Evolutionary conservation across 2,113 vertebrate species (phyloP).

Genomic region (Phodopus roborovskii): DNA sequence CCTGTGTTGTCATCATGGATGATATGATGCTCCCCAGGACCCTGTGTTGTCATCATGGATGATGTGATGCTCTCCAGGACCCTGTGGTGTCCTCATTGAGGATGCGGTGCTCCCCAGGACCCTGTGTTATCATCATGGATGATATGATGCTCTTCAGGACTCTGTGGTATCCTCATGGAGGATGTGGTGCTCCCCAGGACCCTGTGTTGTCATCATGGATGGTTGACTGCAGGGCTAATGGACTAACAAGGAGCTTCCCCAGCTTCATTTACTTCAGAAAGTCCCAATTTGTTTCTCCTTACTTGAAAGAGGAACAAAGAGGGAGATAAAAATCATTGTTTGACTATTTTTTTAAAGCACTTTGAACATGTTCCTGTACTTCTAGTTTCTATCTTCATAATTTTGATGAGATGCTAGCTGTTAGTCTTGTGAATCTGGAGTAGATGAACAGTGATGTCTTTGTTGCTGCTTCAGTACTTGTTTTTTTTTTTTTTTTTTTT

Average conservation of each 20-base stretch:
- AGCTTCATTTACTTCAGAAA: neutral
- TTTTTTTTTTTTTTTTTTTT: too few relatives aligned
- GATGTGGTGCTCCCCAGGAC: too few relatives aligned
- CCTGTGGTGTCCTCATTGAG: too few relatives aligned
- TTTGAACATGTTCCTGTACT: neutral
- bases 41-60: too few relatives aligned
- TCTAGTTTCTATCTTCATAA: neutral
- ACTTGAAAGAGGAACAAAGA: neutral
- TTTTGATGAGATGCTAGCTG: neutral
- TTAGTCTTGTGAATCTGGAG: neutral
- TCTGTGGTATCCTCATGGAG: too few relatives aligned
- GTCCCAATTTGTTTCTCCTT: neutral
- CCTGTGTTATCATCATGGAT: too few relatives aligned
- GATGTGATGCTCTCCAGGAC: too few relatives aligned
- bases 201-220: too few relatives aligned
- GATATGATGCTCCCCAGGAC: too few relatives aligned
- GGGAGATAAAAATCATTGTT: neutral
- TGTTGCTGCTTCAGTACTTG: neutral
- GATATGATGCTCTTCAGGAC: too few relatives aligned
- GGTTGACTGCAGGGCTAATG: neutral
- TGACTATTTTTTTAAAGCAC: neutral
- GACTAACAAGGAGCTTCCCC: neutral
- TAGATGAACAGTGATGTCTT: neutral
- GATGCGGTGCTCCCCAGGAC: too few relatives aligned
- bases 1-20: too few relatives aligned